Evolutionary conservation across 2,113 vertebrate genomes (phyloP), one percentile per base, ranked within the genome.

Genomic region (Carassius gibelio): DNA sequence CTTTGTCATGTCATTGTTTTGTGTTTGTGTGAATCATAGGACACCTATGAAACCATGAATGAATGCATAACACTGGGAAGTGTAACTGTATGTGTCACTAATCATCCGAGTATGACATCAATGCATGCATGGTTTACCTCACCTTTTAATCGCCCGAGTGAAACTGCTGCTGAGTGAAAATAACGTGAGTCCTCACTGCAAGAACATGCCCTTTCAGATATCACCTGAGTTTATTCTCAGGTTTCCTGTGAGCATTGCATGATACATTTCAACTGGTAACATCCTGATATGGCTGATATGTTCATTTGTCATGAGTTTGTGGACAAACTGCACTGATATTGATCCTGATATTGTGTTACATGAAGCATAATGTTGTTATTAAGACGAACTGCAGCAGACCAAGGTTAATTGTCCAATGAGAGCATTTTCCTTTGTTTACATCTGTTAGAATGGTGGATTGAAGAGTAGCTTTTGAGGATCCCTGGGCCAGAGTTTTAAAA

Each of bases 311-410:
- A 61, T 23, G 21, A 50, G n/a, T 21, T 72, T 72, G 19, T 26
- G 11, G 10, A 42, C 36, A 21, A 38, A 78, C 76, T 61, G 34
- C 17, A 23, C 34, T 42, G 5, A 48, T 74, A 42, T 2, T 42
- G 21, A 45, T 8, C 59, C 59, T 80, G 14, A 64, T 66, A 62
- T 77, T 52, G 75, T 8, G 64, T n/a, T 77, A 66, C 19, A 30
- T 62, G 19, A 9, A 76, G 15, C 6, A 75, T 15, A 52, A 52
- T 45, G 50, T 74, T 61, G 62, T 78, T 50, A 78, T 78, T 84
- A 1, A 48, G 26, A 45, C 17, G 7, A 21, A 81, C 30, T 26
- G 17, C 10, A 34, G 30, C 48, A 26, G 62, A 84, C 26, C 74
- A 34, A 59, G 23, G 4, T 15, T 34, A 48, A 66, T 45, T 62